Base-by-base conservation (phyloP, 2,797 vertebrate genomes). In the Rhadinocentrus ornatus region DNA sequence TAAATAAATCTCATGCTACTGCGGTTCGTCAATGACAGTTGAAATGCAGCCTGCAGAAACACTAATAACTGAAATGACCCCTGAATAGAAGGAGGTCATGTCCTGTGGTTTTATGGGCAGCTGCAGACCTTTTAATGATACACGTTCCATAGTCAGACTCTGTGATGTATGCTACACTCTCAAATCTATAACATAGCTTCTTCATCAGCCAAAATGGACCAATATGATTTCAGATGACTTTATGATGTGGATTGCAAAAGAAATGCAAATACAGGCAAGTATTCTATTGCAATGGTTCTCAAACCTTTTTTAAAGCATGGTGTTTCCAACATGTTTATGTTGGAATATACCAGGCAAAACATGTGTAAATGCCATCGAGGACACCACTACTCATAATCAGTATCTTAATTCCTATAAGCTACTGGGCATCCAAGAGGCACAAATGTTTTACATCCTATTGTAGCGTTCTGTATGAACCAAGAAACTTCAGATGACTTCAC, bases 71-170 rank as follows among this genome's bases (percentile, higher is more conserved):
- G 52, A 48, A n/a, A 29, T 9, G 29, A 55, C 32, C 39, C 26
- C 55, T n/a, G 8, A 26, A 24, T 26, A 72, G 27, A 37, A 52
- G 55, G 22, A 69, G 62, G 65, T 75, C 80, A 82, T 65, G 71
- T 85, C 73, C 82, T 75, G 73, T 84, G 78, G 78, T 82, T 78
- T 65, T 54, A 59, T 50, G 46, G 35, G 26, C 29, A 63, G 62
- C 67, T 74, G 39, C n/a, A 53, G 71, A 9, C 44, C 37, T 76
- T 75, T 69, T 80, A 78, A 86, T 86, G 20, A 86, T 27, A 62
- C 35, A 24, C 26, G 0, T 6, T 64, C n/a, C 44, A 59, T 2
- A 72, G 20, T 20, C 37, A 44, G 18, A 41, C n/a, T 22, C 13
- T 18, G 34, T 22, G 12, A 39, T 58, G 50, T 44, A 11, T 69